Percentiles rank a stretch among this genome's conserved stretches.
Evolutionary conservation across 2,113 vertebrate genomes (phyloP).

Genomic region (Tapirus terrestris): DNA sequence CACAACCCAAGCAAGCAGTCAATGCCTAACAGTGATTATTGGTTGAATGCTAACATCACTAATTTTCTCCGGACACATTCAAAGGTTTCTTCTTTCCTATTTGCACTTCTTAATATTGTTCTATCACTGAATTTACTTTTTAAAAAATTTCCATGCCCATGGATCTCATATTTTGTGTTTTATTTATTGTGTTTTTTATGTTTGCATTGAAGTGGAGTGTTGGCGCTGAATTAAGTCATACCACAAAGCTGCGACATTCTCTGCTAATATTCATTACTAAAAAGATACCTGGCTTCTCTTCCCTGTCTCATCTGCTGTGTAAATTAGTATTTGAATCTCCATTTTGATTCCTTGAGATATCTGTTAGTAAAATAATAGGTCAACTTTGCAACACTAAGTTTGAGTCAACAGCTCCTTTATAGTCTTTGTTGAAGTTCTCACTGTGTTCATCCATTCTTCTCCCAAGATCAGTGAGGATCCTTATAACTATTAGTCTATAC

Average conservation of each 20-base stretch:
- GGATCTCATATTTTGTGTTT: background rate
- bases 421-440: background rate
- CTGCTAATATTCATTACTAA: background rate
- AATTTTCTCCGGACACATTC: background rate
- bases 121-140: background rate
- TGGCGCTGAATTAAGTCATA: background rate
- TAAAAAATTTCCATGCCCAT: background rate
- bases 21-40: background rate
- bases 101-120: background rate
- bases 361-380: background rate
- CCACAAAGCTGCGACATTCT: background rate
- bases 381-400: background rate
- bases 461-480: no score
- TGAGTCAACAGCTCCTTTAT: background rate
- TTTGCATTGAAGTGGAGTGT: background rate
- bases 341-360: background rate
- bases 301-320: background rate
- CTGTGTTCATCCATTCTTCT: no score
- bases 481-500: no score
- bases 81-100: background rate
- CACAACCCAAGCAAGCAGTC: background rate
- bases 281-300: background rate
- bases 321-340: background rate
- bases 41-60: background rate
- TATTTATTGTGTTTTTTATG: background rate